Evolutionary conservation across 2,797 vertebrate genomes (phyloP), one percentile per base, ranked within the genome.

Genomic region (Lepus townsendii): DNA sequence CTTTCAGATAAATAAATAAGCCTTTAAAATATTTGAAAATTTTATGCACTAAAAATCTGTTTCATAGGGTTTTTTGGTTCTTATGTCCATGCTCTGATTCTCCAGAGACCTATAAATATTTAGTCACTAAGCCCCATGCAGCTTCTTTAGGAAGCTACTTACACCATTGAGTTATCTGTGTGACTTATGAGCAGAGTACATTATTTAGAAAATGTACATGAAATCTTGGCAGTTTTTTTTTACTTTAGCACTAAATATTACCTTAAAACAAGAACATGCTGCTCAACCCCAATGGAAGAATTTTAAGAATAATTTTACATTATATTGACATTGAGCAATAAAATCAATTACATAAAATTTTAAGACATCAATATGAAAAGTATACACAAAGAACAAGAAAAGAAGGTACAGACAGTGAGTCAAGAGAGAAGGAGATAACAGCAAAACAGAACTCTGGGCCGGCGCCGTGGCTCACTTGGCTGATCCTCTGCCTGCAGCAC

Each of bases 201-300:
- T 86, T 78, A 75, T 90, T 50, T 3, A 88, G 38, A 4, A 76
- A 83, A 12, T 63, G 6, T 32, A 69, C n/a, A 92, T 76, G 62
- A 92, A 7, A 7, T 90, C 35, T 93, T 82, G 19, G 78, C 30
- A 88, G 57, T 94, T 52, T 3, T 57, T 94, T 85, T 63, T 66
- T 94, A 84, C 79, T 83, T 75, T 69, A 96, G 79, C 62, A 90
- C 2, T 71, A 95, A 92, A 95, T 93, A 87, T 75, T 73, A 92
- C 17, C 68, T 76, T 71, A n/a, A 54, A 84, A 76, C 47, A 76
- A 95, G 66, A 94, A 68, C 5, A 72, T n/a, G 0, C 16, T 62
- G 1, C 7, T 76, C 10, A 62, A 73, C 2, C 22, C 17, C 57
- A 77, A 30, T 38, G n/a, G 8, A 2, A 35, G 16, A 24, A 4